Evolutionary conservation across 2,113 vertebrate species (phyloP), one percentile per base, ranked within the genome.

Genomic region (Cyprinodon variegatus): DNA sequence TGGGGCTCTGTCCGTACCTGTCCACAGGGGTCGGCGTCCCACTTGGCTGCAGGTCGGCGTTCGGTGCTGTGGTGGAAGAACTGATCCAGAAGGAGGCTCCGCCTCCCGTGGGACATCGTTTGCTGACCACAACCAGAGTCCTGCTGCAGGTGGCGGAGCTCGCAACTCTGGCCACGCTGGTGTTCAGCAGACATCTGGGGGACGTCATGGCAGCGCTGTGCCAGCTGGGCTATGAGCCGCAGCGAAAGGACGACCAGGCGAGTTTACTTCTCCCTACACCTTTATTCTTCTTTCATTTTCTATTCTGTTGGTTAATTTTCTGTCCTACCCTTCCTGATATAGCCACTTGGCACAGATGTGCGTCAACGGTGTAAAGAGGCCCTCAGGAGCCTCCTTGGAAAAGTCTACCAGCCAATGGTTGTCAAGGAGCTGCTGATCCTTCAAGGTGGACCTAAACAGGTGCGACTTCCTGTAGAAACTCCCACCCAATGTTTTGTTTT

Each of bases 391-490:
- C 72, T 97, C 65, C 81, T 99, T 68, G 94, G 95, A 86, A 95
- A 94, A 45, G 95, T 96, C 0, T 98, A 98, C 90, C 98, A 97
- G 74, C 98, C 98, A 0, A 92, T 96, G 14, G 94, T 95, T 0
- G 94, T 98, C 83, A 95, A 93, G 88, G 96, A 99, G 84, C 94
- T 99, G 73, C 94, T 99, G 4, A 13, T 96, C 40, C 95, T 99
- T 64, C 97, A 99, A 88, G 96, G 97, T 15, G 94, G 94, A 68
- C 79, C 95, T 65, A 96, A 93, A 81, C 95, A 96, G 97, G 98
- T 98, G 39, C 12, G 38, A 1, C 39, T 60, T 29, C 60, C n/a
- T 71, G 36, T 29, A 29, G 29, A 29, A 29, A 29, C 29, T 29
- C 29, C 29, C 29, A 29, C 29, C 29, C 29, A 29, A 29, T 29